These are phyloP conservation scores for Drosophila orosa DNA, from an alignment of 1,140 invertebrate genomes.

Conservation along the genomic window DNA sequence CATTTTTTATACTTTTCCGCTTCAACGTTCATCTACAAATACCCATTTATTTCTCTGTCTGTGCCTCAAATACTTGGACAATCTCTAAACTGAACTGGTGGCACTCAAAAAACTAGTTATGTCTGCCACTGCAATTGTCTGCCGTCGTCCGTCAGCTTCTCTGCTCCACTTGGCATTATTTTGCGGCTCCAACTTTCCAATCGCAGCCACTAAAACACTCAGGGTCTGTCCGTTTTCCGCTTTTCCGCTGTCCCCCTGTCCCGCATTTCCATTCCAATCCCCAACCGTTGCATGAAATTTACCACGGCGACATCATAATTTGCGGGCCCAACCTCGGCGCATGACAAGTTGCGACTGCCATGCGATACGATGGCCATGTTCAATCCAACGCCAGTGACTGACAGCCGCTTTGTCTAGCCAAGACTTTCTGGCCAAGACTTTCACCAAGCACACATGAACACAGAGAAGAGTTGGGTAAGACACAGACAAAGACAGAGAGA, in stretches of 20 bases:
- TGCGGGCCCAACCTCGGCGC: slow-evolving; percentile 51
- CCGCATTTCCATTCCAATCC: background rate
- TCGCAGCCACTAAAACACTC: slow-evolving; percentile 53
- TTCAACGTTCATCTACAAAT: background rate
- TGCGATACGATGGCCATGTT: slow-evolving; percentile 38
- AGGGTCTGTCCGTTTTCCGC: slow-evolving; percentile 16
- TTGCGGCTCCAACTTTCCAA: slow-evolving; percentile 52
- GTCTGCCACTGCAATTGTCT: slow-evolving; percentile 48
- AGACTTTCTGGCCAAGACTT: slow-evolving; percentile 49
- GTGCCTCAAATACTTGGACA: slow-evolving; percentile 14
- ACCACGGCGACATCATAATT: slow-evolving; percentile 52
- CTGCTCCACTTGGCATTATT: slow-evolving; percentile 49
- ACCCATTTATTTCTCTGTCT: background rate
- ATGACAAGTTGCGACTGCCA: slow-evolving; percentile 43
- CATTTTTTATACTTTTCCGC: background rate
- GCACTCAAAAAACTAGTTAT: slow-evolving; percentile 47
- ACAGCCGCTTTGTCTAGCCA: slow-evolving; percentile 54
- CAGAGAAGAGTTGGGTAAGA: slow-evolving; percentile 11
- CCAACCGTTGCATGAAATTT: slow-evolving; percentile 7
- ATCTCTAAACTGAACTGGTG: slow-evolving; percentile 1
- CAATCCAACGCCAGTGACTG: slow-evolving; percentile 40
- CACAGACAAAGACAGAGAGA: slow-evolving; percentile 10
- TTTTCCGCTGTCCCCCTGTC: background rate
- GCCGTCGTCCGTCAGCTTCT: slow-evolving; percentile 25
- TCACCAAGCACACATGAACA: slow-evolving; percentile 31